These are phyloP conservation scores for Lampris megalopsis DNA, from an alignment of 2,113 vertebrate genomes.

Conservation along the genomic window DNA sequence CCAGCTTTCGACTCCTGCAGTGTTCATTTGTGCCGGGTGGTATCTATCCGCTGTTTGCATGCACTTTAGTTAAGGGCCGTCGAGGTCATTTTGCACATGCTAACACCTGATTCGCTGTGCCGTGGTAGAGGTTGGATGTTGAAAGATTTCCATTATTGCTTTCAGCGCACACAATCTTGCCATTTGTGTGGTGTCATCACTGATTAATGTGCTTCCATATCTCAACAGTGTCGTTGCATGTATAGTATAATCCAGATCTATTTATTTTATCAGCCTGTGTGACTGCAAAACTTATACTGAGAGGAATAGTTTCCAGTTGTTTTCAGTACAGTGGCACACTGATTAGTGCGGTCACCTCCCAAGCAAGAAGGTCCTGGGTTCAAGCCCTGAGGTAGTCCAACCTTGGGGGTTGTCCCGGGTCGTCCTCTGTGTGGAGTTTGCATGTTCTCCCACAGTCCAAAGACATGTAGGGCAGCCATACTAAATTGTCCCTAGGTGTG, in stretches of 20 bases:
- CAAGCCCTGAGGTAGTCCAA: too few relatives aligned
- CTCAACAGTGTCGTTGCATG: conserved; percentile 41
- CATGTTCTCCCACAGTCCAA: too few relatives aligned
- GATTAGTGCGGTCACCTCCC: too few relatives aligned
- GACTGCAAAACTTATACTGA: background rate
- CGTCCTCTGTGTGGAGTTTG: too few relatives aligned
- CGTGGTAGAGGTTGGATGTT: conserved; percentile 25
- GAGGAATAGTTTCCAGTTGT: background rate
- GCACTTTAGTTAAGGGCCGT: conserved; percentile 20
- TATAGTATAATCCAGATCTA: conserved; percentile 1
- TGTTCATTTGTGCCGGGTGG: conserved; percentile 9
- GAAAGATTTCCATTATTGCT: background rate
- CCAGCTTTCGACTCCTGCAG: conserved; percentile 11
- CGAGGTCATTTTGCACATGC: conserved; percentile 11
- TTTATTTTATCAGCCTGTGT: conserved; percentile 4
- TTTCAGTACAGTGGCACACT: too few relatives aligned
- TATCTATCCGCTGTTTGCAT: conserved; percentile 49
- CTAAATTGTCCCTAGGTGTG: too few relatives aligned
- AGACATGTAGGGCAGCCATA: too few relatives aligned
- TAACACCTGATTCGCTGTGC: conserved; percentile 48
- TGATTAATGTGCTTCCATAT: conserved; percentile 36
- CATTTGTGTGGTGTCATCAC: conserved; percentile 22
- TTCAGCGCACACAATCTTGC: conserved; percentile 15
- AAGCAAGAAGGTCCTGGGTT: too few relatives aligned
- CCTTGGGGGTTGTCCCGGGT: too few relatives aligned